Evolutionary conservation across 2,888 invertebrate species (phyloP).

Genomic region (Diploptera punctata): DNA sequence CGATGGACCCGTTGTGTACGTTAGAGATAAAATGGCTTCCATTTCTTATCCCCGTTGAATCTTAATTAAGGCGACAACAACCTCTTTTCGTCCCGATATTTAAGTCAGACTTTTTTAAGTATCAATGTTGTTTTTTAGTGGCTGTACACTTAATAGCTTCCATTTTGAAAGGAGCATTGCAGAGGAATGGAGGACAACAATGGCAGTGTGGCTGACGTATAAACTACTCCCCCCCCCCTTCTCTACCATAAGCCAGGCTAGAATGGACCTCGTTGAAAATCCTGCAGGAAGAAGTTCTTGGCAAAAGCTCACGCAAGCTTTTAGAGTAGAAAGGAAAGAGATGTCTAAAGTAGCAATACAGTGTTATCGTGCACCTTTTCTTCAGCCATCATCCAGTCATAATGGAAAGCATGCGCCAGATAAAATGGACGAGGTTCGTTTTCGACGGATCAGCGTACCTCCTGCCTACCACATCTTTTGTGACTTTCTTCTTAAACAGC

Average conservation of each 20-base stretch:
- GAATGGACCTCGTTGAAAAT: conserved; percentile 11
- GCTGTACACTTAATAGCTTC: conserved; percentile 4
- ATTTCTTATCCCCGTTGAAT: background rate
- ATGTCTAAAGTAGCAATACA: conserved; percentile 9
- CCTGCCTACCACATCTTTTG: background rate
- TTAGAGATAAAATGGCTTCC: background rate
- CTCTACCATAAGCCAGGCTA: no score
- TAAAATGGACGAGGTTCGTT: conserved; percentile 1
- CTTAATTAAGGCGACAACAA: background rate
- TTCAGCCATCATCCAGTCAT: background rate
- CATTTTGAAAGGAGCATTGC: conserved; percentile 15
- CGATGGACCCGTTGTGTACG: background rate
- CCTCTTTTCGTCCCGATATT: background rate
- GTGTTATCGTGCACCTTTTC: conserved; percentile 8
- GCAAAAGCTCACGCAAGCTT: background rate
- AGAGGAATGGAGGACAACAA: conserved; percentile 4
- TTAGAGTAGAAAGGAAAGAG: conserved; percentile 8
- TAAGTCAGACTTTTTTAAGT: background rate
- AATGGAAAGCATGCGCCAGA: conserved; percentile 2
- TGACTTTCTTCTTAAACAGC: background rate
- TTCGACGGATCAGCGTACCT: background rate
- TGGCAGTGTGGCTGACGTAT: no score
- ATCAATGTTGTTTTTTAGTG: conserved; percentile 16
- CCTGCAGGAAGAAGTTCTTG: background rate
- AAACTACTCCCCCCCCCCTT: conserved; percentile 13